Base-by-base conservation (phyloP, 2,888 invertebrate species). In the Sarcophaga subvicina region DNA sequence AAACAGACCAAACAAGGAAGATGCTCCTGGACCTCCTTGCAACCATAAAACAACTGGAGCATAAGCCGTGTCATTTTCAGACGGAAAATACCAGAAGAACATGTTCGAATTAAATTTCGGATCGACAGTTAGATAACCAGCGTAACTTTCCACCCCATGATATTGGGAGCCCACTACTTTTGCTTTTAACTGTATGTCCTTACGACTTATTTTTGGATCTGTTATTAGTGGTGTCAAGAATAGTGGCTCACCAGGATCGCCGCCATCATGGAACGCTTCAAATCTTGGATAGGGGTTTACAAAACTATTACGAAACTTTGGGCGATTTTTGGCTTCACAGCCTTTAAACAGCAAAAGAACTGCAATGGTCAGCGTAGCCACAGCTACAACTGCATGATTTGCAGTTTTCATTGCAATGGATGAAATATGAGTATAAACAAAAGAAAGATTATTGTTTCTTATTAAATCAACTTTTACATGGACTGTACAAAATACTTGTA, bases 11-110 rank as follows among this genome's bases (percentile, higher is more conserved):
- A 95, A 96, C 60, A 98, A 93, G 0, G 97, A 97, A 0, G 96
- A 95, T 0, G 96, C 96, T 0, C 97, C 97, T 0, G 98, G 98
- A 0, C 98, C 98, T 6, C 98, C 98, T 93, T 98, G 97, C 3
- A 98, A 94, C 98, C 98, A 98, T 8, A 98, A 93, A 0, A 97
- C 93, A 1, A 98, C 96, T 0, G 97, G 97, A 0, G 96, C 96
- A 64, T 94, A 93, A 82, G 94, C 94, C 0, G 93, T 82, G 73
- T 90, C 89, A 91, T 89, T 70, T 72, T 95, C 95, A 0, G 97
- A 96, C 0, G 98, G 98, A 91, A 98, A 98, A 91, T 97, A 98
- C 98, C 98, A 98, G 93, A 98, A 98, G 94, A 98, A 98, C 93
- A 97, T 94, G 91, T 98, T 98, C 0, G 98, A 97, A 89, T 96